Evolutionary conservation across 2,888 invertebrate species (phyloP).

Genomic region (Ceratothoa steindachneri): DNA sequence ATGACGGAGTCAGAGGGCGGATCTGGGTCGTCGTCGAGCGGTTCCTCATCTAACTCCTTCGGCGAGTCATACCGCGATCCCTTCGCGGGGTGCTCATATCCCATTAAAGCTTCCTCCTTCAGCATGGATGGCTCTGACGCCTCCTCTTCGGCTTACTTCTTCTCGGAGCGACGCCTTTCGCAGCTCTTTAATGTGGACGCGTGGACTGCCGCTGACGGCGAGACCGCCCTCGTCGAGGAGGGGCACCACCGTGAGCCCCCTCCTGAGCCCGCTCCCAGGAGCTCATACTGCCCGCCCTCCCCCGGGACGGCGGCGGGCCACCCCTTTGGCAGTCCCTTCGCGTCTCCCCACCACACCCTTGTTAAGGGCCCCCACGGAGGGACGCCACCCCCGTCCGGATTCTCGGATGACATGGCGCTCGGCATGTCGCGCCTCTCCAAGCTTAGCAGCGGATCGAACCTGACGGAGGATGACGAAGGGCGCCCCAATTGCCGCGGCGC

Average conservation of each 20-base stretch:
- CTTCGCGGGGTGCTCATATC: not conserved
- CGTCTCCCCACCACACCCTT: conserved; percentile 19
- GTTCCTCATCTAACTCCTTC: not conserved
- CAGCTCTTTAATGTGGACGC: conserved; percentile 43
- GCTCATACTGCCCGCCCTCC: conserved; percentile 44
- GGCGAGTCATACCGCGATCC: not conserved
- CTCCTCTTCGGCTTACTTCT: conserved; percentile 38
- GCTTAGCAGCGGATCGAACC: conserved; percentile 29
- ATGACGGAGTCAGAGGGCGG: not conserved
- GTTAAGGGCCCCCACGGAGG: conserved; percentile 30
- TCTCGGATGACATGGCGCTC: conserved; percentile 40
- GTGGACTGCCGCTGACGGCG: conserved; percentile 31
- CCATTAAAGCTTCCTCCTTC: not conserved
- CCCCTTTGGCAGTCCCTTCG: not conserved
- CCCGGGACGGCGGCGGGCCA: conserved; percentile 1
- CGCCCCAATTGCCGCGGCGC: conserved; percentile 20
- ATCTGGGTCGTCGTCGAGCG: not conserved
- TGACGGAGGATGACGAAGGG: conserved; percentile 28
- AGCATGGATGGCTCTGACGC: conserved; percentile 16
- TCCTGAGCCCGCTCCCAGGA: conserved; percentile 45
- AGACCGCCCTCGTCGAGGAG: conserved; percentile 29
- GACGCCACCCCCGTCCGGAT: conserved; percentile 26
- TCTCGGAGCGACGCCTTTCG: conserved; percentile 39
- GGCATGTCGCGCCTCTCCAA: conserved; percentile 39
- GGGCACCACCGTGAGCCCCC: conserved; percentile 38